Conservation (phyloP, 2,113 vertebrate species). For the Entomyzon cyanotis region DNA sequence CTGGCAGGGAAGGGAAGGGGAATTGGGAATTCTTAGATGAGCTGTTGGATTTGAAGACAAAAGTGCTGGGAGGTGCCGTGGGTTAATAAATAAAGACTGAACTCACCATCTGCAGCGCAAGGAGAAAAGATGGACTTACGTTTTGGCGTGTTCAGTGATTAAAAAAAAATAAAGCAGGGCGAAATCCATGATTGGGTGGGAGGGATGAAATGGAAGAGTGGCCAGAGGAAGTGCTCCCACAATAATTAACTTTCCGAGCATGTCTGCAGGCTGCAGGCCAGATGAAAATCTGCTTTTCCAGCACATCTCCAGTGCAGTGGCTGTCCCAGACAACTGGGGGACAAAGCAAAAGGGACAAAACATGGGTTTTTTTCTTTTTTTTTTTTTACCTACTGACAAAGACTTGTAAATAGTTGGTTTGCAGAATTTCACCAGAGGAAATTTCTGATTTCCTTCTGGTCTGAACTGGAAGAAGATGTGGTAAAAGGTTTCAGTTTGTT, state of each 20-base stretch:
- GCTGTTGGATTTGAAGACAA: neutral
- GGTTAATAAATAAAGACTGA: neutral
- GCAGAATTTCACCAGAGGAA: neutral
- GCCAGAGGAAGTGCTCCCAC: neutral
- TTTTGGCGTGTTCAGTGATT: neutral
- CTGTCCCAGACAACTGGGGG: neutral
- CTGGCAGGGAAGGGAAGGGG: neutral
- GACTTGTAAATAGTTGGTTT: neutral
- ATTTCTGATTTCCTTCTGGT: conserved; percentile 47
- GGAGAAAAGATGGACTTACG: neutral
- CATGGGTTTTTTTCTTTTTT: rapidly evolving
- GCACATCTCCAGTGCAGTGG: neutral
- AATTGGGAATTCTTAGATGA: neutral
- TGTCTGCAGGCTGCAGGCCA: neutral
- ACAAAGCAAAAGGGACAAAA: neutral
- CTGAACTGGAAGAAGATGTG: conserved; percentile 5
- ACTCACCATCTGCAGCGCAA: neutral
- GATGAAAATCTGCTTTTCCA: neutral
- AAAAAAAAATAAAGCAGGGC: neutral
- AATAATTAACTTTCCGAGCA: neutral
- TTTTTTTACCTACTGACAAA: neutral
- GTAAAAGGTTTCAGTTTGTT: neutral
- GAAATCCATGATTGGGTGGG: neutral
- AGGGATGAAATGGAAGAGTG: neutral
- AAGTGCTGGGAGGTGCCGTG: neutral